Evolutionary conservation across 2,797 vertebrate species (phyloP).

Genomic region (Chelidonichthys spinosus): DNA sequence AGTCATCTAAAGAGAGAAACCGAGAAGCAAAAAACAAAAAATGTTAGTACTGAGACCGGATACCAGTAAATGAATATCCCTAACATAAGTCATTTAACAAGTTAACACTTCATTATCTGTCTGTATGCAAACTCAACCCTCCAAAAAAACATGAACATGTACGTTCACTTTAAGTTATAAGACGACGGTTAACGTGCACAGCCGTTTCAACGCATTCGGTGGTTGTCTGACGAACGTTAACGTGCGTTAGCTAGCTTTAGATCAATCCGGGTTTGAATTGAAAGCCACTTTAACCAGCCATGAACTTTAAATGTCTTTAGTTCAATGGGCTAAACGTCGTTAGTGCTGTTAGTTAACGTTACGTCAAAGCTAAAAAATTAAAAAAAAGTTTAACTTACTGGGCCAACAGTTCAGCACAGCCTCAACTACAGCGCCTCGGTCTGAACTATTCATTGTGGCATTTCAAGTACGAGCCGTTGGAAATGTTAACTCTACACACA

Average conservation of each 20-base stretch:
- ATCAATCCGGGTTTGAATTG: neutral
- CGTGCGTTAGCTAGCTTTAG: conserved; percentile 17
- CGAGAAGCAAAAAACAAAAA: conserved; percentile 1
- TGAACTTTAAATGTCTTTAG: neutral
- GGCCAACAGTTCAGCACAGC: conserved; percentile 32
- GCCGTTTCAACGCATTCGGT: conserved; percentile 16
- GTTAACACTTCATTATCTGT: neutral
- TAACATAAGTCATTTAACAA: neutral
- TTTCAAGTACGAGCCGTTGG: conserved; percentile 47
- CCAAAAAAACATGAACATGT: neutral
- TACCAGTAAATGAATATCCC: neutral
- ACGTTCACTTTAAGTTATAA: neutral
- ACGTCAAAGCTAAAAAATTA: neutral
- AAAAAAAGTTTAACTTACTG: conserved; percentile 45
- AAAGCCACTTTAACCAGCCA: conserved; percentile 15
- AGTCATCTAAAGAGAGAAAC: conserved; percentile 59
- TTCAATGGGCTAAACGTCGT: neutral
- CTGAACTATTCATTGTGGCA: conserved; percentile 70
- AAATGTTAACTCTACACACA: conserved; percentile 20
- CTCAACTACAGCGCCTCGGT: conserved; percentile 10
- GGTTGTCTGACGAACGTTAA: conserved; percentile 9
- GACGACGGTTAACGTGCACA: conserved; percentile 3
- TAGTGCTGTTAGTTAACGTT: neutral
- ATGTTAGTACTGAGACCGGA: conserved; percentile 23
- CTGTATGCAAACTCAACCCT: neutral